phyloP scores from a whole-genome alignment of 2,113 vertebrate genomes.

The Forbesichthys agassizii region DNA sequence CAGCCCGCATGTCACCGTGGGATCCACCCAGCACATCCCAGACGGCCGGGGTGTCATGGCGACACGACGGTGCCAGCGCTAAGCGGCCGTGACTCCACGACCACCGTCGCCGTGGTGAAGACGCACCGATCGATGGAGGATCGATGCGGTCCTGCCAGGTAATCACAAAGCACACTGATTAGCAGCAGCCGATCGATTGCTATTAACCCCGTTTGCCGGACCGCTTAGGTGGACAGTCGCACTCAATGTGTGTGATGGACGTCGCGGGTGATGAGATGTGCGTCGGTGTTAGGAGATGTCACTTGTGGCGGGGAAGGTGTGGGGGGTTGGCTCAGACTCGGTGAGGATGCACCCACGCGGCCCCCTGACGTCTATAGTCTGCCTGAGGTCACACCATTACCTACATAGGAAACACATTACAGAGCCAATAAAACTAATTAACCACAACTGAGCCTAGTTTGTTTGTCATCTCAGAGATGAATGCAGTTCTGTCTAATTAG shows the following conservation, averaged over 20 bases:
- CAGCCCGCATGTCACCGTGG: constrained; percentile 50
- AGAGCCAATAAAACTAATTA: no score
- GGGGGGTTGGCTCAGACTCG: constrained; percentile 25
- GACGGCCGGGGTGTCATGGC: constrained; percentile 59
- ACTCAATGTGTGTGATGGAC: constrained; percentile 35
- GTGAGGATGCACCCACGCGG: constrained; percentile 16
- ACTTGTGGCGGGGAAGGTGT: constrained; percentile 6
- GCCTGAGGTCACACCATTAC: constrained; percentile 25
- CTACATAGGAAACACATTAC: no score
- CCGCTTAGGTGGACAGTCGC: constrained; percentile 52
- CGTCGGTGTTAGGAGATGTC: constrained; percentile 53
- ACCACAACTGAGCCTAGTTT: no score
- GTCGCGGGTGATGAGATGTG: constrained; percentile 38
- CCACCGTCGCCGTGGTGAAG: constrained; percentile 47
- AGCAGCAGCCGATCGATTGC: constrained; percentile 68
- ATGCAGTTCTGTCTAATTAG: no score
- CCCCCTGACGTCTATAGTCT: constrained; percentile 21
- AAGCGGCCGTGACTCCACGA: constrained; percentile 71
- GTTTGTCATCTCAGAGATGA: no score
- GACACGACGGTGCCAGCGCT: constrained; percentile 66
- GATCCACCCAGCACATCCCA: constrained; percentile 49
- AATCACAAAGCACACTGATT: constrained; percentile 73
- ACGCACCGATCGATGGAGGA: constrained; percentile 58
- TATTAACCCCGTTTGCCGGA: constrained; percentile 64
- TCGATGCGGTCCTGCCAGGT: constrained; percentile 69